These are phyloP conservation scores for Haemorhous mexicanus DNA, from an alignment of 2,113 vertebrate genomes.

Conservation along the genomic window DNA sequence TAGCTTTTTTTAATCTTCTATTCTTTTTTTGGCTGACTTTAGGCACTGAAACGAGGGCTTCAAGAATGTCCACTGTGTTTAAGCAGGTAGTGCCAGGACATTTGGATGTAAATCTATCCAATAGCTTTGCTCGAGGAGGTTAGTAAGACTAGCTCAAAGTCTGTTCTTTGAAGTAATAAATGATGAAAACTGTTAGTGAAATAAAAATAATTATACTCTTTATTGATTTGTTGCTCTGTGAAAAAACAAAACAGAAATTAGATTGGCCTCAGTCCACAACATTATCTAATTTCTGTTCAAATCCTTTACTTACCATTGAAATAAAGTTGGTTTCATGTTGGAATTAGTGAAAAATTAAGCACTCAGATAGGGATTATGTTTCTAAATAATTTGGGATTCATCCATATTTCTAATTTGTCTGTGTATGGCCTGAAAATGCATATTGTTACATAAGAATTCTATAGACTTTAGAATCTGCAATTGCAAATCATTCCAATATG, in stretches of 20 bases:
- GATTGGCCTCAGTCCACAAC: neutral
- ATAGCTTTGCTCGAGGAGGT: slow-evolving; percentile 96
- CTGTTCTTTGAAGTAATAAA: slow-evolving; percentile 57
- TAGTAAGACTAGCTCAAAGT: slow-evolving; percentile 83
- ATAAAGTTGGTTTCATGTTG: neutral
- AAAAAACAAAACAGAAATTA: neutral
- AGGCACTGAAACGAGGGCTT: slow-evolving; percentile 90
- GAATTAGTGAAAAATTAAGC: neutral
- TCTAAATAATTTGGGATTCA: neutral
- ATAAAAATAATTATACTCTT: neutral
- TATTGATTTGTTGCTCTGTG: neutral
- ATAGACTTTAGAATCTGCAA: neutral
- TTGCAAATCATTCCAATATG: neutral
- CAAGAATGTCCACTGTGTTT: slow-evolving; percentile 86
- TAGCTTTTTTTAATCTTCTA: slow-evolving; percentile 67
- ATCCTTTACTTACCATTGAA: neutral
- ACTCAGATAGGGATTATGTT: neutral
- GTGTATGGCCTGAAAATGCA: neutral
- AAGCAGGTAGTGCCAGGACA: slow-evolving; percentile 94
- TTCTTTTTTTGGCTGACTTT: slow-evolving; percentile 76
- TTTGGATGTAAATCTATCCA: slow-evolving; percentile 93
- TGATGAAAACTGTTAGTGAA: neutral
- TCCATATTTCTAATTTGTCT: neutral
- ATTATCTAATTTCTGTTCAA: neutral
- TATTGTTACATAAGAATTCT: neutral